Conservation (phyloP, 2,888 invertebrate species). For the Lepidochrysops patricia region DNA sequence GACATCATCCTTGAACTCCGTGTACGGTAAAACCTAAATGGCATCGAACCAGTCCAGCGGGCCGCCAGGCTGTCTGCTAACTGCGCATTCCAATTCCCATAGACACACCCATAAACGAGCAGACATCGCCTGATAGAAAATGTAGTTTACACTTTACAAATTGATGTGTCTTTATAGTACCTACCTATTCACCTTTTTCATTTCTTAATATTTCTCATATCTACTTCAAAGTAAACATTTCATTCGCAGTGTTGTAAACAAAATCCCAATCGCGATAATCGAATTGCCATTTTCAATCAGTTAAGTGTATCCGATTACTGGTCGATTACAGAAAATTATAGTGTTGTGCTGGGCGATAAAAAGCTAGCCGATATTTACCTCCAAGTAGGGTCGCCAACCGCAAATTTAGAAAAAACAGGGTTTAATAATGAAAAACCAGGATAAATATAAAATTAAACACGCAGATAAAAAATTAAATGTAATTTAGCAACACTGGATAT, state of each 20-base stretch:
- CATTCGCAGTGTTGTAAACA: neutral
- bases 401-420: no score
- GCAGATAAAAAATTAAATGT: no score
- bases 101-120: neutral
- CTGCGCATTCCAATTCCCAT: neutral
- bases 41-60: neutral
- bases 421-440: no score
- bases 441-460: no score
- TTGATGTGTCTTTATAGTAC: no score
- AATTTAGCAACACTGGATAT: no score
- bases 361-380: neutral
- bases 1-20: neutral
- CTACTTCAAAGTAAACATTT: neutral
- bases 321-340: constrained; percentile 2
- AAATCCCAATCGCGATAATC: neutral
- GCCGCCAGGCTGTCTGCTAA: constrained; percentile 3
- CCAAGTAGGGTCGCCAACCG: no score
- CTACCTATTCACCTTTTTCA: no score
- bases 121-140: no score
- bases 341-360: neutral
- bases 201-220: no score
- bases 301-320: neutral
- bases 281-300: neutral
- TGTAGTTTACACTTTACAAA: no score
- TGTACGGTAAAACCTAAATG: neutral